Evolutionary conservation across 2,113 vertebrate genomes (phyloP), one percentile per base, ranked within the genome.

Genomic region (Equus przewalskii): DNA sequence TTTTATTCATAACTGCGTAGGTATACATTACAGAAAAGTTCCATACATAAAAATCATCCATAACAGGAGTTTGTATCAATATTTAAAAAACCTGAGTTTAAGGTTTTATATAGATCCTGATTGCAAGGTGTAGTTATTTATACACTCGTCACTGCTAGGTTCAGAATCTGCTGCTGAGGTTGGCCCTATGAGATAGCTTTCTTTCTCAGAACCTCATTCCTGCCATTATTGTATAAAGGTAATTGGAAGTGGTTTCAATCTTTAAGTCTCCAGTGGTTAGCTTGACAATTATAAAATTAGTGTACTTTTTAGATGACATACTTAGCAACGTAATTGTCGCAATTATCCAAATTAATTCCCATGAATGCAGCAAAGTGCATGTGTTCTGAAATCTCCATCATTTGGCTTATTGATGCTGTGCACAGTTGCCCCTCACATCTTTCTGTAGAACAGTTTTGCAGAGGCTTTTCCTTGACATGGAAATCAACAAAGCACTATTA

Each of bases 81-180:
- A 67, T 72, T 96, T n/a, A 18, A 81, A 36, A 97, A 95, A 51
- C 62, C 10, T 65, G 70, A 44, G 15, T 96, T 95, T 96, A 95
- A 72, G 79, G 69, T 22, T 98, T 97, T 81, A 24, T 24, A 6
- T 83, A 33, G 58, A 70, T 93, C 84, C 8, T 15, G 67, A 94
- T 92, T 97, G 26, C 30, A 95, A 93, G 46, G 64, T 44, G 9
- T 81, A 97, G 89, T 92, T 97, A n/a, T 95, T 97, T 96, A 56
- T 87, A 89, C 18, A 87, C 33, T 89, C 89, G 54, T 96, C n/a
- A 85, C 69, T 96, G 54, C 44, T 75, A 96, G 67, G 60, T 54
- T 89, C 41, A 26, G 75, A 97, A 93, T 28, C 56, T 92, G n/a
- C 41, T 81, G 15, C 62, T 90, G 62, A 97, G 95, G 97, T 11